These are phyloP conservation scores for Semibalanus balanoides DNA, from an alignment of 1,140 invertebrate genomes.

Conservation along the genomic window DNA sequence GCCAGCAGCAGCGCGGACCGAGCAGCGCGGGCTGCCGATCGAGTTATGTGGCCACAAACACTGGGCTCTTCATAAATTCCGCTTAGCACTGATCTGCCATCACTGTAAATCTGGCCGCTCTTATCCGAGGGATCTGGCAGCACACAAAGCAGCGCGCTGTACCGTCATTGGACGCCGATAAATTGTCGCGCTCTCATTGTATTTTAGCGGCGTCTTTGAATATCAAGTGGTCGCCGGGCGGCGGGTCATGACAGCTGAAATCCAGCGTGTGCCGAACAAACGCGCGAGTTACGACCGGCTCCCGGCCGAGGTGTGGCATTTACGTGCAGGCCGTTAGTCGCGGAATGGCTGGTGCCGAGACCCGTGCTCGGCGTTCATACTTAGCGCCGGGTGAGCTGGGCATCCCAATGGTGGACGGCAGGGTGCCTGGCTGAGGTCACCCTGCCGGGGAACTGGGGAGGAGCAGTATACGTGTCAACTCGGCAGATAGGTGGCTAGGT, in stretches of 20 bases:
- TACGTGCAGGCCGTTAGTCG: too few species aligned
- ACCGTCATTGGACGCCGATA: not conserved
- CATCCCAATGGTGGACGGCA: too few species aligned
- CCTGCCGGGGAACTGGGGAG: too few species aligned
- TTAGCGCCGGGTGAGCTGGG: too few species aligned
- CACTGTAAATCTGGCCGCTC: not conserved
- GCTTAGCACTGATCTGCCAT: not conserved
- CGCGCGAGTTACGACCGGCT: not conserved
- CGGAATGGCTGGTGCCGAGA: too few species aligned
- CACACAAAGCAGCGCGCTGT: not conserved
- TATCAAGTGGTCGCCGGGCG: not conserved
- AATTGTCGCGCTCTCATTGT: not conserved
- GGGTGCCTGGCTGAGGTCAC: too few species aligned
- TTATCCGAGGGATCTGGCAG: not conserved
- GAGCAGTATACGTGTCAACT: too few species aligned
- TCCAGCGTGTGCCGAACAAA: not conserved
- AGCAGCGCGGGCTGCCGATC: not conserved
- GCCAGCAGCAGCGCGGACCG: too few species aligned
- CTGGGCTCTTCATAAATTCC: conserved; percentile 1
- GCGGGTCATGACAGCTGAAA: not conserved
- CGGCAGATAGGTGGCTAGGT: too few species aligned
- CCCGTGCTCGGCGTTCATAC: too few species aligned
- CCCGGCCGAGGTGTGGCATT: too few species aligned
- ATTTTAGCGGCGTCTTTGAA: not conserved
- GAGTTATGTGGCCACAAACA: not conserved